Evolutionary conservation across 2,888 invertebrate genomes (phyloP).

Genomic region (Iselma pallidipennis): DNA sequence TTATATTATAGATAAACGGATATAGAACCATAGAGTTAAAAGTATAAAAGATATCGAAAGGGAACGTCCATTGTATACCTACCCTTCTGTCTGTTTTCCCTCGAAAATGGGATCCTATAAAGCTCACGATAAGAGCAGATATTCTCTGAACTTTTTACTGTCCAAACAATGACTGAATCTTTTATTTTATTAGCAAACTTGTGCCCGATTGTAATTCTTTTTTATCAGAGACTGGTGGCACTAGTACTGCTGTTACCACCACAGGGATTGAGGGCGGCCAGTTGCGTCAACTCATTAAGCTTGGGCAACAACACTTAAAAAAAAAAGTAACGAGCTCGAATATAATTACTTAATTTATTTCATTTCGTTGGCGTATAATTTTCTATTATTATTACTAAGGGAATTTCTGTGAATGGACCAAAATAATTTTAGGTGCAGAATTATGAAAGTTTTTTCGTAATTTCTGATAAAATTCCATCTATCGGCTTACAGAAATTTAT

Average conservation of each 20-base stretch:
- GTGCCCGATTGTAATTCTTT: conserved; percentile 34
- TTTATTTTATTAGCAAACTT: conserved; percentile 43
- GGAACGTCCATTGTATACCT: conserved; percentile 6
- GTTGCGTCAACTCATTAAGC: conserved; percentile 33
- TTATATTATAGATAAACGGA: conserved; percentile 19
- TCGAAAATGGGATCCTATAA: conserved; percentile 39
- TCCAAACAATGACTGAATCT: conserved; percentile 45
- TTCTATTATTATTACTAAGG: not conserved
- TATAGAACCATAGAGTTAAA: conserved; percentile 5
- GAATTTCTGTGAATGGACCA: not conserved
- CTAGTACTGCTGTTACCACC: not conserved
- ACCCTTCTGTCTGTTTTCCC: conserved; percentile 26
- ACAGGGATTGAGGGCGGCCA: conserved; percentile 2
- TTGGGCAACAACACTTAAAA: conserved; percentile 31
- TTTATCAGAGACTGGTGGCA: conserved; percentile 24
- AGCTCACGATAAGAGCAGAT: conserved; percentile 33
- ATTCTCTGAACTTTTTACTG: conserved; percentile 39
- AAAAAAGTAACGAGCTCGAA: conserved; percentile 34
- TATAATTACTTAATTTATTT: conserved; percentile 48
- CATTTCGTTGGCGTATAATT: conserved; percentile 31
- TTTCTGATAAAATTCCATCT: no score
- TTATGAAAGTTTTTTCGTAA: no score
- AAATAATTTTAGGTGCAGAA: not conserved
- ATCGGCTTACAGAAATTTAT: not conserved
- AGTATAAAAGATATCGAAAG: conserved; percentile 16